Percentiles rank a stretch among this genome's conserved stretches.
These are phyloP conservation scores for Sebastes kiyomatsui DNA, from an alignment of 2,797 vertebrate species.

Conservation along the genomic window DNA sequence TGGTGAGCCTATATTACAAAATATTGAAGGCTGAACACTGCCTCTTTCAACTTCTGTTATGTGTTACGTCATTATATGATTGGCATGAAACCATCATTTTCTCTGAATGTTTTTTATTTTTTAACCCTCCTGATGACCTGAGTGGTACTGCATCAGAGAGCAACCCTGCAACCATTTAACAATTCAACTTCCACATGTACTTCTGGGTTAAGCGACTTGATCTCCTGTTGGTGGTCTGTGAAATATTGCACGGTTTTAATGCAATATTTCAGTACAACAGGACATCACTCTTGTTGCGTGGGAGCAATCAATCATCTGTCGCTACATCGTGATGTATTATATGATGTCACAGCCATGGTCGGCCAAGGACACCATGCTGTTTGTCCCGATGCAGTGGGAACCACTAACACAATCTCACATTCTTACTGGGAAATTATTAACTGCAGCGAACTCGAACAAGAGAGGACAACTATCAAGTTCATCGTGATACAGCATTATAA, in stretches of 20 bases:
- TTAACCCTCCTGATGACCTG: background rate
- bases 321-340: background rate
- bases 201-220: background rate
- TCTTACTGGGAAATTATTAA: background rate
- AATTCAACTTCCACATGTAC: background rate
- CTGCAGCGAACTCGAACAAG: background rate
- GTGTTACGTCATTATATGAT: background rate
- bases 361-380: background rate
- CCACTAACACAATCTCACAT: background rate
- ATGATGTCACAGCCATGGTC: conserved; percentile 4
- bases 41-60: conserved; percentile 14
- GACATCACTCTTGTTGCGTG: background rate
- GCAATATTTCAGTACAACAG: conserved; percentile 1
- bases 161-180: background rate
- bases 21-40: conserved; percentile 16
- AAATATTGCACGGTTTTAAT: conserved; percentile 16
- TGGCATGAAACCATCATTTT: background rate
- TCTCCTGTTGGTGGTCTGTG: background rate
- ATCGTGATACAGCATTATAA: background rate
- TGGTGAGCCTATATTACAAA: conserved; percentile 8
- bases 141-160: background rate
- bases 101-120: background rate
- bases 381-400: background rate
- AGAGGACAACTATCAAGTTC: background rate
- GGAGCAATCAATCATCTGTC: background rate